Evolutionary conservation across 1,140 invertebrate species (phyloP).

Genomic region (Tetragonula clypearis): DNA sequence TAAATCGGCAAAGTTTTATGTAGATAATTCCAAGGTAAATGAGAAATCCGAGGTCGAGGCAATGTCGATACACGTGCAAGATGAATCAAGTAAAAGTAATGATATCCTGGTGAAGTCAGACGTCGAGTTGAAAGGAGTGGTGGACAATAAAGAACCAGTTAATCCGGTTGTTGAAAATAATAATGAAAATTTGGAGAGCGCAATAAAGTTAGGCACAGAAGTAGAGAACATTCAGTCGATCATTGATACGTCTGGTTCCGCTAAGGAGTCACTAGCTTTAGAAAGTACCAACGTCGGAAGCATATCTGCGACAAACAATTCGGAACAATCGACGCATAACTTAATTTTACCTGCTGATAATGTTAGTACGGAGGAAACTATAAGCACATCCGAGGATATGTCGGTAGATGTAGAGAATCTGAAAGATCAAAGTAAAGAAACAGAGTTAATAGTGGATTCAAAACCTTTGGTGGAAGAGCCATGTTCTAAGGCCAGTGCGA

Average conservation of each 20-base stretch:
- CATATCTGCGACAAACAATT: neutral
- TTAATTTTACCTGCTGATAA: neutral
- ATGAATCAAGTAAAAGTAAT: slow-evolving; percentile 22
- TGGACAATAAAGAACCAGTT: slow-evolving; percentile 1
- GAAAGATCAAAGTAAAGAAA: slow-evolving; percentile 32
- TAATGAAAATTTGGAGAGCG: slow-evolving; percentile 12
- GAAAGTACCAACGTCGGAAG: neutral
- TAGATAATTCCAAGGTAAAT: slow-evolving; percentile 52
- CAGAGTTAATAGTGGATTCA: slow-evolving; percentile 33
- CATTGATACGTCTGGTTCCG: neutral
- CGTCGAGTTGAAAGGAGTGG: slow-evolving; percentile 12
- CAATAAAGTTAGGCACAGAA: neutral
- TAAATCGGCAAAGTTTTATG: slow-evolving; percentile 56
- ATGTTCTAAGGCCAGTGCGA: slow-evolving; percentile 28
- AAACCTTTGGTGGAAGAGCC: slow-evolving; percentile 68
- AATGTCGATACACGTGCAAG: slow-evolving; percentile 7
- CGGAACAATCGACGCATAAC: slow-evolving; percentile 13
- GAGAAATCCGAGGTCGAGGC: slow-evolving; percentile 31
- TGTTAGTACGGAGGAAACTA: slow-evolving; percentile 2
- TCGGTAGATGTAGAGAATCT: slow-evolving; percentile 8
- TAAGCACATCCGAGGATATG: slow-evolving; percentile 28
- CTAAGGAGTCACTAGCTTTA: neutral
- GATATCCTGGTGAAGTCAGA: slow-evolving; percentile 25
- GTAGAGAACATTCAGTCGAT: slow-evolving; percentile 7
- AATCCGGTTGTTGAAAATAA: slow-evolving; percentile 36